Base-by-base conservation (phyloP, 2,888 invertebrate genomes). In the Zaprionus obscuricornis region DNA sequence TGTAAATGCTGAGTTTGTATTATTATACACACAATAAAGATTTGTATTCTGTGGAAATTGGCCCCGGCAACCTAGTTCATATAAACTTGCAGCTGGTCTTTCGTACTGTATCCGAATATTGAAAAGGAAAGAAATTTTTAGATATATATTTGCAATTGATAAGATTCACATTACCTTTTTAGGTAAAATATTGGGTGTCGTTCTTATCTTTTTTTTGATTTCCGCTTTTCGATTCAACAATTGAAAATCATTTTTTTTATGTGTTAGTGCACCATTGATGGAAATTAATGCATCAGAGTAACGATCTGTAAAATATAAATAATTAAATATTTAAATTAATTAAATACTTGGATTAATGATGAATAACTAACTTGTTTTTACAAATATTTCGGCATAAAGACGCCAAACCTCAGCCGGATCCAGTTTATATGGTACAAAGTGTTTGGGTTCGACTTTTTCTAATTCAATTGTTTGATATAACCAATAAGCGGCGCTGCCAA, bases 11-110 rank as follows among this genome's bases (percentile, higher is more conserved):
- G 75, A 62, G 0, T 75, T 85, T 1, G 85, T 88, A n/a, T 59
- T 74, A 11, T 89, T 89, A 50, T 89, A 89, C 14, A 76, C 6
- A 22, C 89, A 89, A 33, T 79, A 51, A 8, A 88, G 68, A 1
- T 50, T 68, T 0, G 73, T 51, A 16, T 11, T 31, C 4, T 55
- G 27, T 0, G 63, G 29, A 17, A 64, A 89, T 31, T 68, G 40
- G 0, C 88, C 88, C 2, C 87, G 89, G 10, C 89, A 89, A 5
- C 87, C 88, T 1, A 34, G 40, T 26, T 87, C 72, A 37, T 75
- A 84, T 3, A 26, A n/a, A 0, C 8, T 18, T 0, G 7, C 36
- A 0, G 0, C 0, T 2, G 11, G 46, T 1, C 0, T 37, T 1
- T 2, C 1, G 8, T 16, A 20, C 73, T 78, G 17, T 1, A 10